Conservation (phyloP, 2,888 invertebrate species). For the Drosophila neoperkinsi region DNA sequence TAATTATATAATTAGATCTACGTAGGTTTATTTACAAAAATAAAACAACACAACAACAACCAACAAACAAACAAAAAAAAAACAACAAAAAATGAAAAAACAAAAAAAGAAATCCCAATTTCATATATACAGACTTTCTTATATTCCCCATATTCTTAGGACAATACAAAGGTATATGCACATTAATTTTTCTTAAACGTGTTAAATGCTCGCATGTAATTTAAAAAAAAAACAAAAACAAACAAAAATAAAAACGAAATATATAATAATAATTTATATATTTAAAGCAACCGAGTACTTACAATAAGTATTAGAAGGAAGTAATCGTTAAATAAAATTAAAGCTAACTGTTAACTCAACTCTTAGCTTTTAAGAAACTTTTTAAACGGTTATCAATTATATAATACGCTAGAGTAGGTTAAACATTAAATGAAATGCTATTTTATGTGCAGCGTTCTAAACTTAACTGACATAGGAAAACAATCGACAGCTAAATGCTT, state of each 20-base stretch:
- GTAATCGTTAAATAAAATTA: conserved; percentile 69
- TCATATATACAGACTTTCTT: conserved; percentile 61
- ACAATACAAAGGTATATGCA: conserved; percentile 57
- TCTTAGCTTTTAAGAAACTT: conserved; percentile 61
- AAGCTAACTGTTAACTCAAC: conserved; percentile 68
- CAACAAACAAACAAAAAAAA: conserved; percentile 15
- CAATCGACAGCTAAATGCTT: conserved; percentile 28
- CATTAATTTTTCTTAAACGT: conserved; percentile 61
- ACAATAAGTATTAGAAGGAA: conserved; percentile 58
- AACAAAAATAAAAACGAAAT: conserved; percentile 29
- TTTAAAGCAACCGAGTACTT: conserved; percentile 49
- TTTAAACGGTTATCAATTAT: conserved; percentile 71
- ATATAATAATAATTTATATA: conserved; percentile 32
- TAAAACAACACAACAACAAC: conserved; percentile 1
- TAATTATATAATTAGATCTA: conserved; percentile 66
- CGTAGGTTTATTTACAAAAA: conserved; percentile 67
- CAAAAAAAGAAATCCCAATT: conserved; percentile 29
- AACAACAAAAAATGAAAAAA: conserved; percentile 29
- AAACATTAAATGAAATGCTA: conserved; percentile 48
- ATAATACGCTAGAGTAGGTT: conserved; percentile 62
- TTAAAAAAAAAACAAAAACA: conserved; percentile 18
- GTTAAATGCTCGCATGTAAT: conserved; percentile 67
- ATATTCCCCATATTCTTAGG: conserved; percentile 66
- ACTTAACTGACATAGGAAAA: conserved; percentile 36
- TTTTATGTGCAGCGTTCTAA: conserved; percentile 52